Conservation (phyloP, 1,140 invertebrate genomes). For the Lamellibrachia luymesi region DNA sequence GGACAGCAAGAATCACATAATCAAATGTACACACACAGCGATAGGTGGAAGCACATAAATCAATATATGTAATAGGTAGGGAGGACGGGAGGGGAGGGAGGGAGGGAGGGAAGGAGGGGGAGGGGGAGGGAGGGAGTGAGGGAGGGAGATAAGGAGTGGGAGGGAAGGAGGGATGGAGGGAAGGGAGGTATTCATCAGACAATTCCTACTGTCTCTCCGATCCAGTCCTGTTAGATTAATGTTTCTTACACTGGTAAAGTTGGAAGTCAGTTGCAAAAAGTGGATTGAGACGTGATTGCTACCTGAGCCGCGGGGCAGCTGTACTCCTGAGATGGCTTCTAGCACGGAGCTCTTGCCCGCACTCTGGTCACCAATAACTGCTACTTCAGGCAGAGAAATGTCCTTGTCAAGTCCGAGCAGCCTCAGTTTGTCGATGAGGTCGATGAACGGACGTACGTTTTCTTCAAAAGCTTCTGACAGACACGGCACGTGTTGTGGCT, state of each 20-base stretch:
- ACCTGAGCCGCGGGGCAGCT: conserved; percentile 1
- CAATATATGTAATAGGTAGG: no score
- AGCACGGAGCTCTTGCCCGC: conserved; percentile 98
- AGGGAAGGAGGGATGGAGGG: no score
- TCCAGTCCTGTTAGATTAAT: not conserved
- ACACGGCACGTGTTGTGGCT: not conserved
- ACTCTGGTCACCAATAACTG: conserved; percentile 97
- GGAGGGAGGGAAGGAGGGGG: no score
- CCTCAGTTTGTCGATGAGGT: not conserved
- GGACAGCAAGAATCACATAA: not conserved
- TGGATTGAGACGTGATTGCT: not conserved
- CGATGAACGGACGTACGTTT: not conserved
- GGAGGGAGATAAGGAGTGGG: no score
- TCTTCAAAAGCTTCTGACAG: not conserved
- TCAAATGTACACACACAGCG: not conserved
- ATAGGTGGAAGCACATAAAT: not conserved
- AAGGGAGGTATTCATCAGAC: not conserved
- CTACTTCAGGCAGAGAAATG: conserved; percentile 87
- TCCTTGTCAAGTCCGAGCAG: not conserved
- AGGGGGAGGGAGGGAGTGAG: no score
- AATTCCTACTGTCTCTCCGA: not conserved
- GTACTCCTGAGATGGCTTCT: conserved; percentile 93
- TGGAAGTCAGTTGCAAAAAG: not conserved
- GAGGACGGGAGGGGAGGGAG: no score
- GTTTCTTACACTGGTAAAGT: not conserved